These are phyloP conservation scores for Virgularia gustaviana DNA, from an alignment of 92 coral and sea anemone species.

Conservation along the genomic window DNA sequence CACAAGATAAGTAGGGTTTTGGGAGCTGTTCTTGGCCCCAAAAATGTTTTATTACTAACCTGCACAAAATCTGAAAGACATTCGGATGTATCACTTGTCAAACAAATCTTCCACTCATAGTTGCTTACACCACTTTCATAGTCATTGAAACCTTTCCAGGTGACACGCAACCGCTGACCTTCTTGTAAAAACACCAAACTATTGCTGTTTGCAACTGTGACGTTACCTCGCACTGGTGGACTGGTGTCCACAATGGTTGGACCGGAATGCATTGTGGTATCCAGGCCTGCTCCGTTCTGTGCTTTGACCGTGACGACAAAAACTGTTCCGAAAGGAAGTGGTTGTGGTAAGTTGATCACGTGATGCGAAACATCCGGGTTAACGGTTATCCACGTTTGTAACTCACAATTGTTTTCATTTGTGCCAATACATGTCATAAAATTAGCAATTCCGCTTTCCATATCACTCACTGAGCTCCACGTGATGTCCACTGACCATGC, in stretches of 20 bases:
- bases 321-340: slow-evolving; percentile 62
- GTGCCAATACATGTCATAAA: slow-evolving; percentile 69
- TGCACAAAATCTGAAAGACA: slow-evolving; percentile 66
- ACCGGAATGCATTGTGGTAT: slow-evolving; percentile 45
- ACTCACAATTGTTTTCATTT: slow-evolving; percentile 38
- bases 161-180: slow-evolving; percentile 56
- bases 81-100: slow-evolving; percentile 37
- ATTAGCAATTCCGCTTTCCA: slow-evolving; percentile 61
- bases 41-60: slow-evolving; percentile 51
- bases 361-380: slow-evolving; percentile 15
- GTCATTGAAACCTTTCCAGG: slow-evolving; percentile 80
- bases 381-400: slow-evolving; percentile 55
- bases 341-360: slow-evolving; percentile 39
- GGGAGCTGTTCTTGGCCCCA: no score
- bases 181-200: slow-evolving; percentile 53
- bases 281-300: slow-evolving; percentile 77
- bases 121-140: slow-evolving; percentile 67
- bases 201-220: slow-evolving; percentile 59
- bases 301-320: slow-evolving; percentile 57
- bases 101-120: slow-evolving; percentile 79
- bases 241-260: slow-evolving; percentile 65
- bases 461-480: slow-evolving; percentile 61
- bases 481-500: slow-evolving; percentile 4
- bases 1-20: no score
- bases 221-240: slow-evolving; percentile 63